A percentile compares a stretch with the other conserved stretches of the same genome.
phyloP scores from a whole-genome alignment of 2,113 vertebrate species.

The Brevimyrus niger region DNA sequence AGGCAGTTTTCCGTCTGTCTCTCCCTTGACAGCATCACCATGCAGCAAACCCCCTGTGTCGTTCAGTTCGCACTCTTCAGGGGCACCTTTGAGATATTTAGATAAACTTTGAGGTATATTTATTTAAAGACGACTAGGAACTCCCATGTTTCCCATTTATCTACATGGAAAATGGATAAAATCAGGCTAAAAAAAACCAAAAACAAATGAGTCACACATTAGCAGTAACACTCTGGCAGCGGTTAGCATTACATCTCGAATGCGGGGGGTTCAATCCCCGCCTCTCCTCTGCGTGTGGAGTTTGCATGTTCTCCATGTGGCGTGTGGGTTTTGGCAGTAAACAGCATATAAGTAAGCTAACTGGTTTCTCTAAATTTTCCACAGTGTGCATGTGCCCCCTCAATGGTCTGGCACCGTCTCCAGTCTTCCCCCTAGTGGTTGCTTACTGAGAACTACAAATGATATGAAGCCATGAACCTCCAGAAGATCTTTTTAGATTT shows the following conservation, averaged over 20 bases:
- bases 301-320: neutral
- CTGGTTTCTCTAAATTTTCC: neutral
- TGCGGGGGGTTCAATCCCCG: neutral
- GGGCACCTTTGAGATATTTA: neutral
- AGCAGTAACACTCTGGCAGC: neutral
- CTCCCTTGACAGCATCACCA: neutral
- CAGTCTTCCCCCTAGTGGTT: neutral
- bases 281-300: neutral
- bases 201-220: neutral
- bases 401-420: neutral
- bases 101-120: neutral
- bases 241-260: neutral
- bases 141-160: neutral
- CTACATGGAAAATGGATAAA: neutral
- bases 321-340: neutral
- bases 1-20: neutral
- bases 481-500: constrained; percentile 5
- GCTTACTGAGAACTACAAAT: neutral
- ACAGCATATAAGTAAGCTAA: neutral
- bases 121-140: neutral
- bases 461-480: neutral
- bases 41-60: neutral
- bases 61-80: neutral
- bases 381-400: neutral
- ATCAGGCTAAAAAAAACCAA: neutral